Evolutionary conservation across 2,888 invertebrate genomes (phyloP).

Genomic region (Caenorhabditis becei): DNA sequence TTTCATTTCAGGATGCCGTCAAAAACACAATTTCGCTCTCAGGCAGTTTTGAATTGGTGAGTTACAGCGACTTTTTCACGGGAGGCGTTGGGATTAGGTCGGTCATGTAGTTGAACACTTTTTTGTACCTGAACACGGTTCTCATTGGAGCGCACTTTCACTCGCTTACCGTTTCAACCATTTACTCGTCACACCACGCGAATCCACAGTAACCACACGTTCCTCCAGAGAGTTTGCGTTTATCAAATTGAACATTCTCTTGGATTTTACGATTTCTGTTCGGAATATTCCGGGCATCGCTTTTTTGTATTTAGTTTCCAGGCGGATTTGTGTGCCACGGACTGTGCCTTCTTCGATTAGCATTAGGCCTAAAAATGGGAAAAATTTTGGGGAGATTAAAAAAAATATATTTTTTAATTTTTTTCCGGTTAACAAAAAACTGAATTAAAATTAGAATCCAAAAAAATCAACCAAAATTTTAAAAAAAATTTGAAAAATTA

Average conservation of each 20-base stretch:
- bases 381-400: not conserved
- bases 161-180: constrained; percentile 70
- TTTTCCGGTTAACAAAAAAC: too few species aligned
- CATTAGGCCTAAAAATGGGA: constrained; percentile 68
- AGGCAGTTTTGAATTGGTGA: constrained; percentile 81
- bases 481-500: not conserved
- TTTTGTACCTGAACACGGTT: constrained; percentile 60
- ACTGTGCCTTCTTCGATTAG: constrained; percentile 79
- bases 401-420: too few species aligned
- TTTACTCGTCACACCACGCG: constrained; percentile 63
- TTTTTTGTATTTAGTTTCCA: constrained; percentile 72
- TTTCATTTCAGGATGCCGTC: constrained; percentile 77
- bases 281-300: constrained; percentile 63
- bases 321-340: constrained; percentile 64
- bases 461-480: not conserved
- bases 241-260: constrained; percentile 71
- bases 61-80: constrained; percentile 24
- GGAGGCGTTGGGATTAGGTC: constrained; percentile 44
- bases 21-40: constrained; percentile 81
- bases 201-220: constrained; percentile 65
- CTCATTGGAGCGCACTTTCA: too few species aligned
- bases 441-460: too few species aligned
- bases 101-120: constrained; percentile 63
- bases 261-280: constrained; percentile 58
- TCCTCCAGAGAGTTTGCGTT: constrained; percentile 70